Base-by-base conservation (phyloP, 2,797 vertebrate species). In the Centropyge bicolor region DNA sequence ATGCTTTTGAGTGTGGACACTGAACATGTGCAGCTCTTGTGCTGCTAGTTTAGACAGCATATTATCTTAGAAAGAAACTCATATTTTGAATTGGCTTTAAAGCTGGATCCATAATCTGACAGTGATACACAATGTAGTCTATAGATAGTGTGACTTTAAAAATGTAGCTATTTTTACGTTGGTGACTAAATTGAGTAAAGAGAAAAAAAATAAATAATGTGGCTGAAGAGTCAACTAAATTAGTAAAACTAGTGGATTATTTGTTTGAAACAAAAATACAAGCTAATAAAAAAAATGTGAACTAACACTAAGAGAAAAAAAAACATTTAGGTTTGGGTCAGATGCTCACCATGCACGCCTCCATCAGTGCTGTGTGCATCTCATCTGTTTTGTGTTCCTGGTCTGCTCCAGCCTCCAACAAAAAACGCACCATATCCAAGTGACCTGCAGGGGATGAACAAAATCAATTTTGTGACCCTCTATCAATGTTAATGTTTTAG, bases 331-430 rank as follows among this genome's bases (percentile, higher is more conserved):
- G 62, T 84, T 84, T 86, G 79, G 91, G 76, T 91, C 89, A 90
- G 88, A 93, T 94, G 89, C 92, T 97, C 96, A 98, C 98, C 98
- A 99, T 99, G 96, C 98, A 99, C 79, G 98, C 98, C 86, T 99
- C 98, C 98, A 99, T 99, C 80, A 99, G 95, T 0, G 98, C 98
- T 0, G 98, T 99, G 93, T 99, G 98, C 98, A 99, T 99, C 92
- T 99, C 98, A 85, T 99, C 98, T 4, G 98, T 99, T 95, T 99
- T 99, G 88, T 99, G 98, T 86, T 99, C 98, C 94, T 99, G 98
- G 92, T 99, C 98, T 77, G 98, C 98, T 91, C 98, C 98, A 88
- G 98, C 98, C 93, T 99, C 98, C 93, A 99, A 97, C 65, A 99
- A 95, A 95, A 99, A 99, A 49, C 98, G 96, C 96, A 99, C 98